A percentile compares a stretch with the other conserved stretches of the same genome.
phyloP scores from a whole-genome alignment of 2,113 vertebrate species.

The Dicaeum eximium region DNA sequence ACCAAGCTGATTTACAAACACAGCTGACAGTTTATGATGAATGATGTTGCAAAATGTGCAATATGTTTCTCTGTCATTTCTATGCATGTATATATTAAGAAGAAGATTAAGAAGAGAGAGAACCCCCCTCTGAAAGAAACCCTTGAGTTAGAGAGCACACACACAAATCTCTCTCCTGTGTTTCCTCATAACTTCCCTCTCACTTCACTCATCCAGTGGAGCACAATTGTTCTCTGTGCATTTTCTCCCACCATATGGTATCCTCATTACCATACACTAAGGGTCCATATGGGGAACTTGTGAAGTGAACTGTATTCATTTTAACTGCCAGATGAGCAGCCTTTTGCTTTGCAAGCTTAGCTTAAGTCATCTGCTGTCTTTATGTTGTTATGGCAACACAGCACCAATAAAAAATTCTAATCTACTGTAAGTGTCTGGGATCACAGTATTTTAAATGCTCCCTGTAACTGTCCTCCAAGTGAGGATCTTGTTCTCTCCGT shows the following conservation, averaged over 20 bases:
- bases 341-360: constrained; percentile 82
- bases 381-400: constrained; percentile 83
- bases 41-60: constrained; percentile 74
- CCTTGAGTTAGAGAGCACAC: constrained; percentile 63
- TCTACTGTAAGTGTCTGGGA: constrained; percentile 78
- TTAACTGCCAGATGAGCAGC: constrained; percentile 85
- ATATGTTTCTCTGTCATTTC: constrained; percentile 75
- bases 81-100: constrained; percentile 64
- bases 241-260: constrained; percentile 83
- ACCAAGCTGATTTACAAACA: constrained; percentile 79
- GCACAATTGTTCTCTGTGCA: constrained; percentile 78
- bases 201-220: constrained; percentile 70
- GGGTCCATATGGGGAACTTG: constrained; percentile 86
- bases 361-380: constrained; percentile 83
- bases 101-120: constrained; percentile 69
- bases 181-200: constrained; percentile 64
- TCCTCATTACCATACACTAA: constrained; percentile 83
- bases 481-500: constrained; percentile 27
- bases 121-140: constrained; percentile 61
- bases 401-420: constrained; percentile 85
- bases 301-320: constrained; percentile 86
- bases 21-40: constrained; percentile 78
- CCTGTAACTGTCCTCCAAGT: constrained; percentile 71
- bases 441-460: constrained; percentile 80
- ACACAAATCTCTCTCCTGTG: constrained; percentile 57